Conservation (phyloP, 1,140 invertebrate genomes). For the Penaeus japonicus region DNA sequence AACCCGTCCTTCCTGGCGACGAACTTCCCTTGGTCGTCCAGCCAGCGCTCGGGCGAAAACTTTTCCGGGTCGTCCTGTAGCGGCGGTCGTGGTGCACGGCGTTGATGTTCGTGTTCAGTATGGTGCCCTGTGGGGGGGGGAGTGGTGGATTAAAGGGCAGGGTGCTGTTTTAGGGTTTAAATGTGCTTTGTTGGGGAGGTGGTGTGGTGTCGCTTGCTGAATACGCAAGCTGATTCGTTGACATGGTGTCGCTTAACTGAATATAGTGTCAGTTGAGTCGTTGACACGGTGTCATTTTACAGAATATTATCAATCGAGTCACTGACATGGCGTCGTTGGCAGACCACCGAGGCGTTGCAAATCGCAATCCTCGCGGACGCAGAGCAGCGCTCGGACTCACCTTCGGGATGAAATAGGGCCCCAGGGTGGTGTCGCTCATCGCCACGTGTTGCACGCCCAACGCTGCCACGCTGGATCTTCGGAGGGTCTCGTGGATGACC, state of each 20-base stretch:
- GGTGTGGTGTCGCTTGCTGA: no score
- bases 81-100: slow-evolving; percentile 78
- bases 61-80: slow-evolving; percentile 74
- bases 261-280: no score
- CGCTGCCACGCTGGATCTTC: neutral
- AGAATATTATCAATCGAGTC: neutral
- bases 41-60: slow-evolving; percentile 78
- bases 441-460: neutral
- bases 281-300: no score
- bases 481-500: slow-evolving; percentile 11
- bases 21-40: slow-evolving; percentile 72
- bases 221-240: no score
- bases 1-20: slow-evolving; percentile 23
- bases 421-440: neutral
- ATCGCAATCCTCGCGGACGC: no score
- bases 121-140: slow-evolving; percentile 62
- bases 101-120: slow-evolving; percentile 87
- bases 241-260: no score
- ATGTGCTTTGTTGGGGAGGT: no score
- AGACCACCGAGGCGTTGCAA: neutral
- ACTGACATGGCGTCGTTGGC: neutral
- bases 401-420: slow-evolving; percentile 13
- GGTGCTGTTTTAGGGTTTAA: no score
- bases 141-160: no score
- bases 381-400: no score